Percentiles rank a stretch among this genome's conserved stretches.
phyloP scores from a whole-genome alignment of 2,888 invertebrate species.

The Apamea anceps region DNA sequence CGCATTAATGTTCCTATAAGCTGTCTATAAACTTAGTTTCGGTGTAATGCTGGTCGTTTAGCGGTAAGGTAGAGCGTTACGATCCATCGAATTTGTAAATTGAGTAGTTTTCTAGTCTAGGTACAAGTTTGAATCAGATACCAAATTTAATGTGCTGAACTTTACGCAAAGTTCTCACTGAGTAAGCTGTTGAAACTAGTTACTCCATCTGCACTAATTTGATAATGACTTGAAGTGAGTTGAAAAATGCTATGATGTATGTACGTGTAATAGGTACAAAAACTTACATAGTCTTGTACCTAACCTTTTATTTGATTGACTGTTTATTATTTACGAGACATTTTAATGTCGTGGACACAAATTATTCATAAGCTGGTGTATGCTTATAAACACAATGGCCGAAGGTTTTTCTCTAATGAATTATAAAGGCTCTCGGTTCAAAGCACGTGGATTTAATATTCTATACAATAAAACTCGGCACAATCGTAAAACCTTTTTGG shows the following conservation, averaged over 20 bases:
- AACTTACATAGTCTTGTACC: neutral
- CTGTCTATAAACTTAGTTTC: slow-evolving; percentile 28
- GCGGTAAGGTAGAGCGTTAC: neutral
- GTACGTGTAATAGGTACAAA: neutral
- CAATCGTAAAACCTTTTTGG: slow-evolving; percentile 66
- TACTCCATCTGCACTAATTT: slow-evolving; percentile 10
- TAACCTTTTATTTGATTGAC: slow-evolving; percentile 19
- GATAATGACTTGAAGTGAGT: neutral
- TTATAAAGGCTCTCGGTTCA: slow-evolving; percentile 65
- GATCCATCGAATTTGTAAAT: slow-evolving; percentile 38
- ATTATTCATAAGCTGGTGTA: slow-evolving; percentile 63
- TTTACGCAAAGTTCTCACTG: neutral
- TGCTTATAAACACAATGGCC: slow-evolving; percentile 63
- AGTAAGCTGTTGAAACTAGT: slow-evolving; percentile 6
- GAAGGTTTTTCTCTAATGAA: slow-evolving; percentile 69
- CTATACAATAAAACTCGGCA: slow-evolving; percentile 65
- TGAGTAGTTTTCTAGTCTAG: slow-evolving; percentile 26
- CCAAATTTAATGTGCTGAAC: slow-evolving; percentile 9
- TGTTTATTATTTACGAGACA: slow-evolving; percentile 41
- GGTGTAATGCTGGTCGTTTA: slow-evolving; percentile 25
- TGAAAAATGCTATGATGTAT: neutral
- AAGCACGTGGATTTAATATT: slow-evolving; percentile 67
- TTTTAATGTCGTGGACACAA: slow-evolving; percentile 50
- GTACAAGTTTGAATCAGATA: slow-evolving; percentile 46
- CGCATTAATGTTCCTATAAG: slow-evolving; percentile 50